Base-by-base conservation (phyloP, 2,888 invertebrate species). In the Margaritifera margaritifera region DNA sequence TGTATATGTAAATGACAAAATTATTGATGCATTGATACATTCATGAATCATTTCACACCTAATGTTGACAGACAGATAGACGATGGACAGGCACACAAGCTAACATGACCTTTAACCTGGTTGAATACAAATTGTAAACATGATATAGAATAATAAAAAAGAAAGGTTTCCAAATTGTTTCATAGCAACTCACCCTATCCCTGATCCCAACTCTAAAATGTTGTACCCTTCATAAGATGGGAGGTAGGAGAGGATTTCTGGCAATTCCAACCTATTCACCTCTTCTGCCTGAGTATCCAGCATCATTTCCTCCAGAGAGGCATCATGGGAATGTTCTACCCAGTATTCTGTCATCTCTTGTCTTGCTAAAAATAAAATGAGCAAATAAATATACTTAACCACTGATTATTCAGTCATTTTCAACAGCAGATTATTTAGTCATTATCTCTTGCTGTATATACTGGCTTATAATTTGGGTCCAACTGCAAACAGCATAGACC, bases 201-300 rank as follows among this genome's bases (percentile, higher is more conserved):
- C 92, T 53, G 92, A 91, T 22, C 92, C 92, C 27, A 92, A 88
- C 83, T 92, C 92, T 11, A 92, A 86, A 8, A 92, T 89, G 56
- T 87, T 84, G 81, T 90, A 90, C 52, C 88, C 88, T 15, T 82
- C 78, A 27, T 90, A 78, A 56, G 86, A 82, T 15, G 92, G 92
- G 27, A 92, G 86, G 68, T 90, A 88, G 57, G 89, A 86, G 24
- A 92, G 82, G 66, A 92, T 90, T 78, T 92, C 92, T 11, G 85
- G 85, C 50, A 89, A 80, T 73, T 91, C 91, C 52, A 89, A 85
- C 61, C 82, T 82, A 25, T 87, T 89, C 19, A 91, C 78, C 25
- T 80, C 79, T 31, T 88, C 84, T 0, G 91, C 91, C 57, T 89
- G 86, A 11, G 86, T 84, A 76, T 91, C 91, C 66, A 91, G 81